A percentile compares a stretch with the other conserved stretches of the same genome.
Evolutionary conservation across 35 echinoderm and acorn worm genomes (phyloP).

Genomic region (Eucidaris tribuloides): DNA sequence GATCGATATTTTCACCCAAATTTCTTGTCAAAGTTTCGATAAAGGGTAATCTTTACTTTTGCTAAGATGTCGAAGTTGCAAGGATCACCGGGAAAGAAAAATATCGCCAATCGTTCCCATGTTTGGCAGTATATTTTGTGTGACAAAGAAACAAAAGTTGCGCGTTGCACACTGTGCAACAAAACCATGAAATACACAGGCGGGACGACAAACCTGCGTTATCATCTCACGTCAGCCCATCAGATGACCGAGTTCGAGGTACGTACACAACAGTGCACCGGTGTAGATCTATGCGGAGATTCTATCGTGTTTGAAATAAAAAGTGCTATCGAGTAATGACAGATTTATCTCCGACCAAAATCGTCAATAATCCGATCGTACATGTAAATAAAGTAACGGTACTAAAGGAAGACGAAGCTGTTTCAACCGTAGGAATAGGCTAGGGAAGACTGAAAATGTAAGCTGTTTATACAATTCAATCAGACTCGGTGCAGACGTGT

Average conservation of each 20-base stretch:
- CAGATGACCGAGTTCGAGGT: constrained; percentile 22
- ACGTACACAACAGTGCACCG: too few species aligned
- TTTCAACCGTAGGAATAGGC: too few species aligned
- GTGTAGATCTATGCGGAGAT: too few species aligned
- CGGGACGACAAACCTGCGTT: constrained; percentile 19
- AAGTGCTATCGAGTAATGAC: too few species aligned
- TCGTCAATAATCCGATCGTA: too few species aligned
- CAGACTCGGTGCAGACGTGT: too few species aligned
- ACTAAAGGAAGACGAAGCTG: too few species aligned
- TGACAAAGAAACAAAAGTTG: background rate
- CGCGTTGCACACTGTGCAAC: constrained; percentile 13
- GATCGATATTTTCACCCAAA: constrained; percentile 23
- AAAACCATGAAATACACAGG: constrained; percentile 33
- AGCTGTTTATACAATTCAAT: too few species aligned
- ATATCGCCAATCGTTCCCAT: background rate
- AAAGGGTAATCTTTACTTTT: background rate
- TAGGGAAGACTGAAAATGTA: too few species aligned
- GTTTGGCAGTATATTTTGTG: constrained; percentile 16
- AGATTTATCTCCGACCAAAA: too few species aligned
- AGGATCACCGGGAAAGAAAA: background rate
- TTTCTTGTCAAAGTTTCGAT: background rate
- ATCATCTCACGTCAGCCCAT: constrained; percentile 6
- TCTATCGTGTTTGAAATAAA: too few species aligned
- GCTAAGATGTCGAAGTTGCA: background rate
- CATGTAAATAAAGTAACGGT: too few species aligned